Evolutionary conservation across 2,113 vertebrate genomes (phyloP).

Genomic region (Lutjanus erythropterus): DNA sequence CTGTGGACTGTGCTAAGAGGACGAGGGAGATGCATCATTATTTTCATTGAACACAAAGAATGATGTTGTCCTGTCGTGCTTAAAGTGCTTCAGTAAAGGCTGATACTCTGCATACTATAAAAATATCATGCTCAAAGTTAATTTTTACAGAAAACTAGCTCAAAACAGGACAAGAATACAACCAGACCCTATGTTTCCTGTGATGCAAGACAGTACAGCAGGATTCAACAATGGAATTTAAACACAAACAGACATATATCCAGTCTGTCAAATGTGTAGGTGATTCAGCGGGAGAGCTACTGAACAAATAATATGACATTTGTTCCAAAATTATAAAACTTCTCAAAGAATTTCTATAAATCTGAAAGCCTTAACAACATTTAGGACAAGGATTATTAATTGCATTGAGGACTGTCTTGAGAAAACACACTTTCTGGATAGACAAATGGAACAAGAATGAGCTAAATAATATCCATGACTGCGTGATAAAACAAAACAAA

Average conservation of each 20-base stretch:
- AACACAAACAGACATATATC: not conserved
- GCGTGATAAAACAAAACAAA: not conserved
- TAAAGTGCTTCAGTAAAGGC: constrained; percentile 19
- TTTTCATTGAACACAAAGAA: constrained; percentile 62
- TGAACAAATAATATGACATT: not conserved
- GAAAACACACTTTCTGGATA: not conserved
- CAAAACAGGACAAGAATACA: not conserved
- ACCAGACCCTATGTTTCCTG: not conserved
- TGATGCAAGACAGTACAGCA: not conserved
- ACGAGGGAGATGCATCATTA: constrained; percentile 69
- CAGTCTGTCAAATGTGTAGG: not conserved
- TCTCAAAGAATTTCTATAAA: not conserved
- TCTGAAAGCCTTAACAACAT: not conserved
- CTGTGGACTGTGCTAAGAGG: constrained; percentile 54
- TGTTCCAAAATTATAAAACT: not conserved
- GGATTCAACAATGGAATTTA: constrained; percentile 3
- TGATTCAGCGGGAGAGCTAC: not conserved
- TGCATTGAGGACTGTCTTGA: not conserved
- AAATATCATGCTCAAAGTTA: not conserved
- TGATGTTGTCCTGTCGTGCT: constrained; percentile 40
- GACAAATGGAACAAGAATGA: not conserved
- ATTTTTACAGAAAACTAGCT: not conserved
- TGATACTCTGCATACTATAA: constrained; percentile 14
- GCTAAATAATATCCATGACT: not conserved
- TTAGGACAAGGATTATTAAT: not conserved